Evolutionary conservation across 92 coral and sea anemone genomes (phyloP).

Genomic region (Chrysogorgia sp.): DNA sequence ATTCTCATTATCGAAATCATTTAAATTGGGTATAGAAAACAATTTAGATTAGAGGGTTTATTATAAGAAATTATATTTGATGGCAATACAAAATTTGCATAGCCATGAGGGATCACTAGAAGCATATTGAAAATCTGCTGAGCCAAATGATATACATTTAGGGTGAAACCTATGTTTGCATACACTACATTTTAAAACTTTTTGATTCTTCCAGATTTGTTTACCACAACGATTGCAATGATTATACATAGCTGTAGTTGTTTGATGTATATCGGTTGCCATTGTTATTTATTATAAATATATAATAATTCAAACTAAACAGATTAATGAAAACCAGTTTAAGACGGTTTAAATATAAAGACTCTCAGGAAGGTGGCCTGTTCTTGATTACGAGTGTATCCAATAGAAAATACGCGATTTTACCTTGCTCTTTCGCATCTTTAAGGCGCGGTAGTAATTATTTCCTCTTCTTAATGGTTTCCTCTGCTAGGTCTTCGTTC

Average conservation of each 20-base stretch:
- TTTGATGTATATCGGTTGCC: neutral
- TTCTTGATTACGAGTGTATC: conserved; percentile 16
- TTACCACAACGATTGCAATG: too few species aligned
- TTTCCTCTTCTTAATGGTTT: conserved; percentile 27
- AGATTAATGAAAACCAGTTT: neutral
- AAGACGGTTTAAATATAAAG: neutral
- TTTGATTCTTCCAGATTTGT: neutral
- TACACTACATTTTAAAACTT: conserved; percentile 5
- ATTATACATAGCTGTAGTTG: neutral
- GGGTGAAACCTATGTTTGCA: neutral
- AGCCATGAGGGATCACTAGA: neutral
- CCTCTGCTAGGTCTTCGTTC: conserved; percentile 45
- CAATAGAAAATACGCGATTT: conserved; percentile 22
- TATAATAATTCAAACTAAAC: neutral
- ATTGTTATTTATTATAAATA: neutral
- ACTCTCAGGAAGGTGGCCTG: neutral
- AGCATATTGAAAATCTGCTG: neutral
- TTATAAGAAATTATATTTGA: neutral
- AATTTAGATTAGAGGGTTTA: conserved; percentile 30
- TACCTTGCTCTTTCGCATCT: conserved; percentile 21
- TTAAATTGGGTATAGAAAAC: conserved; percentile 39
- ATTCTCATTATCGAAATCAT: conserved; percentile 45
- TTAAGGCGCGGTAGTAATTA: conserved; percentile 7
- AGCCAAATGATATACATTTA: neutral
- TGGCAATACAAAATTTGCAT: conserved; percentile 21